Evolutionary conservation across 2,888 invertebrate species (phyloP), one percentile per base, ranked within the genome.

Genomic region (Timandra comae): DNA sequence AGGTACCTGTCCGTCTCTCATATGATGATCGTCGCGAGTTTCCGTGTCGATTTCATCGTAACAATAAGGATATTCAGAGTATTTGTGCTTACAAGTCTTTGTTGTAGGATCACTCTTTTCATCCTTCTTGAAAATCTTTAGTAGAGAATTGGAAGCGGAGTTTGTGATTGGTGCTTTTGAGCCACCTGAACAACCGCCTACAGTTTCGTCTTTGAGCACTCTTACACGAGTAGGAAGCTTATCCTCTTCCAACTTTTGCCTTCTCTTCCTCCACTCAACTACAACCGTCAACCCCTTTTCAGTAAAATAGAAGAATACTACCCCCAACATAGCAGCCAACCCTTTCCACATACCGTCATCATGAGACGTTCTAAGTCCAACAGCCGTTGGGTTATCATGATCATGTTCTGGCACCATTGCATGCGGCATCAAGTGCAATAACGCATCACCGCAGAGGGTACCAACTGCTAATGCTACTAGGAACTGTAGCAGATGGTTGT

Each of bases 391-490:
- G 7, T 73, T 66, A 0, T 48, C 45, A 9, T 55, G 57, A 1
- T 56, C 55, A 6, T 75, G 68, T 3, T 69, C 66, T 0, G 87
- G 77, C 23, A 73, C 71, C 84, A 87, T 90, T 37, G 95, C 95
- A 65, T 96, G 96, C 10, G 98, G 98, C 69, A 98, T 86, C 13
- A 98, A 88, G 87, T 98, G 98, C 38, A 98, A 80, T 26, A 98
- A 79, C 0, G 97, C 97, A 78, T 98, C 98, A 0, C 97, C 97
- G 27, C 94, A 92, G 36, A 97, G 81, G 0, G 96, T 95, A 0
- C 97, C 98, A 19, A 98, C 94, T 8, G 98, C 98, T 47, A 98
- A 82, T 0, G 97, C 96, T 2, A 98, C 96, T 41, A 98, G 86
- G 73, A 96, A 97, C 73, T 97, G 97, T 31, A 97, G 86, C 19